Conservation (phyloP, 1,140 invertebrate species). For the Nephila pilipes region DNA sequence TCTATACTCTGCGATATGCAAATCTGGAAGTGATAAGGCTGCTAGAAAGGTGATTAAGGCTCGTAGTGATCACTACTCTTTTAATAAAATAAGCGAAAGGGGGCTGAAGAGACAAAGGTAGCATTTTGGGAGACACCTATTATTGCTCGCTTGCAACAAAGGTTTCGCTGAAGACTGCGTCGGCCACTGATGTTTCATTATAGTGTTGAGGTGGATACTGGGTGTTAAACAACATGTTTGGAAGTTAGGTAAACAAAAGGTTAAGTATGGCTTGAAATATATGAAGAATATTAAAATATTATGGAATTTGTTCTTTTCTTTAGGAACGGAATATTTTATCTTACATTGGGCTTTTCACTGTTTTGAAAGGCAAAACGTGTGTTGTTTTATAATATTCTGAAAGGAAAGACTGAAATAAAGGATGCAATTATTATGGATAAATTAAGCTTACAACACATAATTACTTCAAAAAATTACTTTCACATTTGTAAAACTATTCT, state of each 20-base stretch:
- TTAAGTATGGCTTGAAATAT: not conserved
- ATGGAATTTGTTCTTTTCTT: not conserved
- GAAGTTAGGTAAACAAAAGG: not conserved
- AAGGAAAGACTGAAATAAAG: too few relatives aligned
- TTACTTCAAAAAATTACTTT: too few relatives aligned
- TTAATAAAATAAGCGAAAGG: constrained; percentile 38
- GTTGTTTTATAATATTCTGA: not conserved
- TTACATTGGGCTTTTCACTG: not conserved
- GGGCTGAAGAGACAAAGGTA: constrained; percentile 18
- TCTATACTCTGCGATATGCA: constrained; percentile 7
- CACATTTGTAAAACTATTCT: too few relatives aligned
- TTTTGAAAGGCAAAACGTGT: not conserved
- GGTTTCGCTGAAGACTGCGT: not conserved
- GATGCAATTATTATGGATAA: too few relatives aligned
- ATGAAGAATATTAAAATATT: not conserved
- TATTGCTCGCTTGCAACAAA: not conserved
- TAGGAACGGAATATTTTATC: not conserved
- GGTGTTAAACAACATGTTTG: not conserved
- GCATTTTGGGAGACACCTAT: not conserved
- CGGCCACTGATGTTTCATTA: not conserved
- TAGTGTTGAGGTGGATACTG: not conserved
- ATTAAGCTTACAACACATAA: too few relatives aligned
- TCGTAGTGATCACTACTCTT: not conserved
- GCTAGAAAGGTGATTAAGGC: constrained; percentile 38
- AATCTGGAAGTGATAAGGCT: constrained; percentile 48